A percentile compares a stretch with the other conserved stretches of the same genome.
phyloP scores from a whole-genome alignment of 2,888 invertebrate genomes.

The Tuberolachnus salignus region DNA sequence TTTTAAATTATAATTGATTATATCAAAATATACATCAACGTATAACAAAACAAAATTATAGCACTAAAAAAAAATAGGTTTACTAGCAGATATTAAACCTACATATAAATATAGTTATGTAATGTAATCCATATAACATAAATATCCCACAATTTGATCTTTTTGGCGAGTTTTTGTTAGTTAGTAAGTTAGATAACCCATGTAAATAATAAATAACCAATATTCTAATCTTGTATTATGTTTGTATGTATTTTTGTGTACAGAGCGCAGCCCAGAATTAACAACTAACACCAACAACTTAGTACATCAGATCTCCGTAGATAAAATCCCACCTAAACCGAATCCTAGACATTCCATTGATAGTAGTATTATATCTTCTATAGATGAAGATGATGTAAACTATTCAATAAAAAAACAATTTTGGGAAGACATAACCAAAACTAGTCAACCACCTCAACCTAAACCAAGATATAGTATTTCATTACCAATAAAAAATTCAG shows the following conservation, averaged over 20 bases:
- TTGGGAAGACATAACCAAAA: slow-evolving; percentile 64
- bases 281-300: slow-evolving; percentile 54
- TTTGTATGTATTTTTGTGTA: slow-evolving; percentile 53
- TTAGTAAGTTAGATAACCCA: slow-evolving; percentile 39
- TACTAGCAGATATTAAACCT: background rate
- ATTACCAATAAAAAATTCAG: slow-evolving; percentile 38
- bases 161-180: slow-evolving; percentile 49
- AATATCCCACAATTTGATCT: slow-evolving; percentile 31
- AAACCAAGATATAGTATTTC: slow-evolving; percentile 56
- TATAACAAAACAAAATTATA: slow-evolving; percentile 41
- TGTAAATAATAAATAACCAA: slow-evolving; percentile 45
- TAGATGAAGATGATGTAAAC: slow-evolving; percentile 62
- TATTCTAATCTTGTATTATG: slow-evolving; percentile 51
- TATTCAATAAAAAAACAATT: slow-evolving; percentile 66
- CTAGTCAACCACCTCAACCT: slow-evolving; percentile 58
- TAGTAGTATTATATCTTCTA: slow-evolving; percentile 35
- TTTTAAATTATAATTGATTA: slow-evolving; percentile 13
- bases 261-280: slow-evolving; percentile 55
- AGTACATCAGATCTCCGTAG: slow-evolving; percentile 47
- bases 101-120: background rate
- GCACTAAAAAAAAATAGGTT: background rate
- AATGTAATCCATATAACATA: slow-evolving; percentile 29
- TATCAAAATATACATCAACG: slow-evolving; percentile 22
- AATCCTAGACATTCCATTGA: slow-evolving; percentile 56
- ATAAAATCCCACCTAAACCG: slow-evolving; percentile 54